These are phyloP conservation scores for Pelosia muscerda DNA, from an alignment of 2,888 invertebrate genomes.

Conservation along the genomic window DNA sequence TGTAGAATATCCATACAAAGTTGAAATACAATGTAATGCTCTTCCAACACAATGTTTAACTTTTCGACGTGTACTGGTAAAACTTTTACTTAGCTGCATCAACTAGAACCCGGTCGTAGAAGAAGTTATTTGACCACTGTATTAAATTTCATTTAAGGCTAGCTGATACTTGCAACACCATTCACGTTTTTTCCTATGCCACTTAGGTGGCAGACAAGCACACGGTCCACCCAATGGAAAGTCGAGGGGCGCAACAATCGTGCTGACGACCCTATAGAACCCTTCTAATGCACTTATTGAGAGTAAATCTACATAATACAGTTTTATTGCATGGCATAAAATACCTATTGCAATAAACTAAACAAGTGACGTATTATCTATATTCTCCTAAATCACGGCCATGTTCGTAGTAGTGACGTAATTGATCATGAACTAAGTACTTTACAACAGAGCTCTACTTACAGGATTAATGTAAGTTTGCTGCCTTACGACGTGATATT, in stretches of 20 bases:
- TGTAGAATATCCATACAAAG: neutral
- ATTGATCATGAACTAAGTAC: constrained; percentile 5
- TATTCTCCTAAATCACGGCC: neutral
- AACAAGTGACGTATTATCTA: neutral
- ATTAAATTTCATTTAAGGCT: neutral
- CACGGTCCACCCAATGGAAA: too few relatives aligned
- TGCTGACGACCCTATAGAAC: too few relatives aligned
- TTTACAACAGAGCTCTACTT: constrained; percentile 8
- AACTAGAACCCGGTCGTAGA: neutral
- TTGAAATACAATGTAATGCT: neutral
- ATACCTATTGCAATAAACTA: too few relatives aligned
- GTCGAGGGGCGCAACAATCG: too few relatives aligned
- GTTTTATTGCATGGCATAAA: too few relatives aligned
- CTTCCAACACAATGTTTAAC: neutral
- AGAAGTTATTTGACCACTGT: neutral
- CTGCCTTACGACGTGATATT: constrained; percentile 10
- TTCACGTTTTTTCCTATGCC: too few relatives aligned
- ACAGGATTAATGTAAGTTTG: constrained; percentile 1
- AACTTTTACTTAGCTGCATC: neutral
- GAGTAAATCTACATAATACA: too few relatives aligned
- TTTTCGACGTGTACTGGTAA: constrained; percentile 4
- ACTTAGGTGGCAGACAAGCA: too few relatives aligned
- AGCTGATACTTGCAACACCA: too few relatives aligned
- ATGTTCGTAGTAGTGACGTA: neutral
- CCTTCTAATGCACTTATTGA: too few relatives aligned